Evolutionary conservation across 2,888 invertebrate species (phyloP).

Genomic region (Aelia acuminata): DNA sequence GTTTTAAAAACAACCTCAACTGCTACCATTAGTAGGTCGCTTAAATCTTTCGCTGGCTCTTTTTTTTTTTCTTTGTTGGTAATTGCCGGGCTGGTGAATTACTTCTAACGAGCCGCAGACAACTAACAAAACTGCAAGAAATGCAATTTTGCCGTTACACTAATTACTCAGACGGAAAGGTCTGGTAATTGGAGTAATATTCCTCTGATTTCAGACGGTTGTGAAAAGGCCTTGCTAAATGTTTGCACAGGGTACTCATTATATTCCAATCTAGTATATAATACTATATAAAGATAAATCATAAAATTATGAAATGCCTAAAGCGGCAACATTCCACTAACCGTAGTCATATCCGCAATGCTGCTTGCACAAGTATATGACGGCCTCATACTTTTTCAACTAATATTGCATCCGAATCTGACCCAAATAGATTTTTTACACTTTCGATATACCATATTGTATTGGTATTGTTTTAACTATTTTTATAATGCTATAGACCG

Average conservation of each 20-base stretch:
- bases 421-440: no score
- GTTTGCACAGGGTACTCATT: background rate
- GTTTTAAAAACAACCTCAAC: background rate
- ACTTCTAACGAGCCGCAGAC: background rate
- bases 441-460: no score
- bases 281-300: no score
- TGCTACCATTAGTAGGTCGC: background rate
- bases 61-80: background rate
- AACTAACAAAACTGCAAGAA: constrained; percentile 27
- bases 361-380: no score
- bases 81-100: constrained; percentile 13
- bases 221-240: background rate
- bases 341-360: no score
- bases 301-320: no score
- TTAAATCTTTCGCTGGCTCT: background rate
- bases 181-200: background rate
- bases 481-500: no score
- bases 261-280: no score
- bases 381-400: no score
- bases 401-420: no score
- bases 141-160: background rate
- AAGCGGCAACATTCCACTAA: no score
- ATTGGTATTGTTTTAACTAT: no score
- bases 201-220: background rate
- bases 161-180: background rate